A percentile compares a stretch with the other conserved stretches of the same genome.
These are phyloP conservation scores for Apis florea DNA, from an alignment of 1,140 invertebrate genomes.

Conservation along the genomic window DNA sequence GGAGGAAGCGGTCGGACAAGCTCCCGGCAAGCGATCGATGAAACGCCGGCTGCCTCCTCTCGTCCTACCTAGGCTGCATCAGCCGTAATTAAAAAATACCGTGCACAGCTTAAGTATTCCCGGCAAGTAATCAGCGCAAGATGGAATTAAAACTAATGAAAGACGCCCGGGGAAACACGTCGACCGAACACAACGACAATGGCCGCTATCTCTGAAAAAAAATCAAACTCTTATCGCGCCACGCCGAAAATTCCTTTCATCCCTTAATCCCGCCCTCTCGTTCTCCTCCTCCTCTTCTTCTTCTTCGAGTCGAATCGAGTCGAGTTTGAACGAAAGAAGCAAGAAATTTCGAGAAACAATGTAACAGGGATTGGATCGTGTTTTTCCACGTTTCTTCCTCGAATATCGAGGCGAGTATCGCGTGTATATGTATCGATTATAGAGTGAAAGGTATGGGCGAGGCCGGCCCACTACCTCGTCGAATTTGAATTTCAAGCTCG, in stretches of 20 bases:
- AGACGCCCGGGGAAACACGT: conserved; percentile 59
- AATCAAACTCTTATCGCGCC: background rate
- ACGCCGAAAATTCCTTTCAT: background rate
- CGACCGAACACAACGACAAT: conserved; percentile 4
- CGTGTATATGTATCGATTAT: conserved; percentile 68
- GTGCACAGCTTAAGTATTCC: conserved; percentile 72
- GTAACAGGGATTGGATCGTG: background rate
- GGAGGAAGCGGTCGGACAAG: background rate
- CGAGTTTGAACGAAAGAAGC: too few relatives aligned
- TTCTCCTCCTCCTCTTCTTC: too few relatives aligned
- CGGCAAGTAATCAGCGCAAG: conserved; percentile 69
- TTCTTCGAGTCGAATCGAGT: too few relatives aligned
- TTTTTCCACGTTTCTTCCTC: background rate
- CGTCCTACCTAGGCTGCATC: conserved; percentile 62
- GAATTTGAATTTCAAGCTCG: conserved; percentile 74
- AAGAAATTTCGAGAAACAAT: too few relatives aligned
- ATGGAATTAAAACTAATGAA: conserved; percentile 75
- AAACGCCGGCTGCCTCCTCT: conserved; percentile 19
- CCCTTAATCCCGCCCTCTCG: too few relatives aligned
- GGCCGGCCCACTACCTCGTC: conserved; percentile 64
- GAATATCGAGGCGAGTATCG: conserved; percentile 3
- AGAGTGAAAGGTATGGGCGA: conserved; percentile 29
- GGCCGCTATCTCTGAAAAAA: background rate
- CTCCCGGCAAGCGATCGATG: conserved; percentile 23
- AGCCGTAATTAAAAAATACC: conserved; percentile 76